Evolutionary conservation across 2,888 invertebrate species (phyloP).

Genomic region (Geophilus truncorum): DNA sequence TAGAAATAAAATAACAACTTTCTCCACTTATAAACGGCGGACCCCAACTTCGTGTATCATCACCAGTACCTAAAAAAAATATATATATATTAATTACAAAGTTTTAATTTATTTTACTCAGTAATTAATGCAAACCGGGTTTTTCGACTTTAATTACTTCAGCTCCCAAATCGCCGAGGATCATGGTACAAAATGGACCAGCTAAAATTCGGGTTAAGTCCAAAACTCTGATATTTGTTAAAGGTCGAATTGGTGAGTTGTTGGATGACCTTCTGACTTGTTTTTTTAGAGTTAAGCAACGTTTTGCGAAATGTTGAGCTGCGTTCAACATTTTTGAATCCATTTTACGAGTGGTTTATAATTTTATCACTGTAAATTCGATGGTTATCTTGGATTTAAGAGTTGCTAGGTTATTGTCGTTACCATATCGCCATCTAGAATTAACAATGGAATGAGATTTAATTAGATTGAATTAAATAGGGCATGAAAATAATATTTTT

Average conservation of each 20-base stretch:
- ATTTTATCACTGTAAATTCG: no score
- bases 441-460: no score
- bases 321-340: no score
- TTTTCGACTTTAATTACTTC: constrained; percentile 88
- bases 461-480: no score
- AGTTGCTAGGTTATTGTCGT: no score
- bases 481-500: no score
- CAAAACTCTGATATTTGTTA: not conserved
- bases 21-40: constrained; percentile 73
- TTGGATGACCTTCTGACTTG: no score
- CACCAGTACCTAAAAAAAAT: constrained; percentile 56
- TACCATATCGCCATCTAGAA: no score
- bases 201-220: constrained; percentile 60
- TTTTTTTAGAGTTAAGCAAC: no score
- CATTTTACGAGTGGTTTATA: no score
- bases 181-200: constrained; percentile 92
- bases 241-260: not conserved
- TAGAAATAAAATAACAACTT: constrained; percentile 74
- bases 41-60: constrained; percentile 88
- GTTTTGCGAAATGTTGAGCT: no score
- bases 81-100: not conserved
- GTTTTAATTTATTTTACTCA: not conserved
- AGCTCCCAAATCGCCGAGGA: constrained; percentile 86
- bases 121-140: constrained; percentile 55
- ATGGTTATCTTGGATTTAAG: no score